Base-by-base conservation (phyloP, 2,113 vertebrate genomes). In the Halichoerus grypus region DNA sequence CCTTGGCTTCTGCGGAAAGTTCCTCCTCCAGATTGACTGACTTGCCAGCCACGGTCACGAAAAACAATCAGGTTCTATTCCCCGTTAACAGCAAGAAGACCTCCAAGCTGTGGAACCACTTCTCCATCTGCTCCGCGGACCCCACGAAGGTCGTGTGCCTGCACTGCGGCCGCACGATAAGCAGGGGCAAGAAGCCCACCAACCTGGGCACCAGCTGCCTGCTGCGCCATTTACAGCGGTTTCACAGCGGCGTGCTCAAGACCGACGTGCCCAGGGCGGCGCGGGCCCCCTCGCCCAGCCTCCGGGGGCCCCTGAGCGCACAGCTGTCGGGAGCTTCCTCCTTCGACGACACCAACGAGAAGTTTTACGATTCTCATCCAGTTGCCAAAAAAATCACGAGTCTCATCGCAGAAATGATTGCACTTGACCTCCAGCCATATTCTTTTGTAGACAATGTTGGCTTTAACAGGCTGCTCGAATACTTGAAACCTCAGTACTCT, bases 71-170 rank as follows among this genome's bases (percentile, higher is more conserved):
- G 67, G 99, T 98, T 72, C 96, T 98, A 53, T 97, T 99, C 98
- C 99, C 99, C 3, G 98, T 98, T 96, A 99, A 98, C 96, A 99
- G 99, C 97, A 99, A 99, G 98, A 99, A 99, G 99, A 99, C 99
- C 92, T 99, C 99, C 98, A 99, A 99, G 99, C 99, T 99, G 98
- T 99, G 99, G 99, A 99, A 99, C 98, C 99, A 99, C 94, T 99
- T 99, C 97, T 99, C 99, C 51, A 99, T 99, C 98, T 99, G 99
- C 95, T 99, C 99, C 71, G 98, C 99, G 74, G 99, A 99, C 98
- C 99, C 99, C 97, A 99, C 99, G 3, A 99, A 99, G 98, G 99
- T 99, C 86, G 98, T 99, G 98, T 99, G 99, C 98, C 99, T 99
- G 99, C 99, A 99, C 99, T 99, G 99, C 97, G 99, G 99, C 98